Evolutionary conservation across 2,888 invertebrate species (phyloP).

Genomic region (Crossocerus cetratus): DNA sequence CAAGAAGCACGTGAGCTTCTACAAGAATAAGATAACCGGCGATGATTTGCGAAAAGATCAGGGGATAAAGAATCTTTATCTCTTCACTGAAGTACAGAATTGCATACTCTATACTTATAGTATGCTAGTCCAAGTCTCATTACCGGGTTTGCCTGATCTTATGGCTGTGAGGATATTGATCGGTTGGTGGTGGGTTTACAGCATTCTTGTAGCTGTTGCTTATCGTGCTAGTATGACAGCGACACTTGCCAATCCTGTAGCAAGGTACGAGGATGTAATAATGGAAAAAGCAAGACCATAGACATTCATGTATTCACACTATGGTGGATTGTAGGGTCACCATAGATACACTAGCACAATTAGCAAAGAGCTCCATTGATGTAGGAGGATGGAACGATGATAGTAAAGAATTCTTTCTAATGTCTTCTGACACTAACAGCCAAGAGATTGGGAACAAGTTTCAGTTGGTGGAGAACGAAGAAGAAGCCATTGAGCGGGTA

Average conservation of each 20-base stretch:
- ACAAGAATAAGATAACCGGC: conserved; percentile 27
- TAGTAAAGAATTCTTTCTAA: conserved; percentile 84
- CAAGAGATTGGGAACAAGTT: conserved; percentile 84
- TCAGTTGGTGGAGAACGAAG: conserved; percentile 81
- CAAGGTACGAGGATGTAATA: conserved; percentile 77
- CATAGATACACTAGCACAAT: conserved; percentile 86
- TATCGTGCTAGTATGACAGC: conserved; percentile 92
- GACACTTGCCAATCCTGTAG: conserved; percentile 87
- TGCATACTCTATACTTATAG: conserved; percentile 89
- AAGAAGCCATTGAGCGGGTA: conserved; percentile 83
- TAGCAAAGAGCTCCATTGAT: conserved; percentile 82
- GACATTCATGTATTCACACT: background rate
- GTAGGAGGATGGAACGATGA: conserved; percentile 87
- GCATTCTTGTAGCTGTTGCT: conserved; percentile 86
- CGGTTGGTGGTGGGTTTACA: conserved; percentile 93
- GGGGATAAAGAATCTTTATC: conserved; percentile 79
- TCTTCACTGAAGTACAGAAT: conserved; percentile 85
- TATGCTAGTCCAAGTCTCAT: conserved; percentile 87
- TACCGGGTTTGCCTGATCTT: conserved; percentile 86
- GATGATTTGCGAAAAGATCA: conserved; percentile 40
- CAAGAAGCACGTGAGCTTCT: conserved; percentile 31
- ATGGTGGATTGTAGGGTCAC: conserved; percentile 80
- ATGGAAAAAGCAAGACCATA: background rate
- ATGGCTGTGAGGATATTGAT: conserved; percentile 90
- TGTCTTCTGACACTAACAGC: conserved; percentile 83